Base-by-base conservation (phyloP, 23 tunicate species). In the Diplosoma virens region DNA sequence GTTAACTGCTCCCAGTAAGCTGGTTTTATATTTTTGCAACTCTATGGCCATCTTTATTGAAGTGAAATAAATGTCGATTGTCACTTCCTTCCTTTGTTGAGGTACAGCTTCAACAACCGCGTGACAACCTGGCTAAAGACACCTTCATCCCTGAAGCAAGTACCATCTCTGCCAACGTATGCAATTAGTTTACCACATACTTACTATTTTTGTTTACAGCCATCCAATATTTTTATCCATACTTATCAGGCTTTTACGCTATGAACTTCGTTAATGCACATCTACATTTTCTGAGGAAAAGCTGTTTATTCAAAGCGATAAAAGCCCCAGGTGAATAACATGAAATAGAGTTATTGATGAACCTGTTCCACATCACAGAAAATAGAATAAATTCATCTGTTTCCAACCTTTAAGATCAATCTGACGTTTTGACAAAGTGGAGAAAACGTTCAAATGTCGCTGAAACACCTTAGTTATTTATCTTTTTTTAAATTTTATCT, bases 251-350 rank as follows among this genome's bases (percentile, higher is more conserved):
- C n/a, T 63, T 63, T 29, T 34, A 63, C 20, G 70, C 70, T 36
- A 63, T 63, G 70, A 63, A 63, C 36, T 63, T 14, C 16, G 33
- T 29, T 26, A 29, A 63, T 63, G 36, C 11, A 29, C 35, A 63
- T 63, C 35, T 29, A 63, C 35, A 45, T 25, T 63, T 63, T 29
- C 35, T 63, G 4, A 35, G 36, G 16, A 63, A 63, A 30, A 63
- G 70, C 70, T 63, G 70, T 63, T 63, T 20, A 55, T 11, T 6
- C 30, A 29, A 16, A 63, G 36, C 20, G 37, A 63, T 29, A 20
- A 30, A 63, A 25, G 70, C 70, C 35, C 70, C 34, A 30, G 70
- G 70, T 25, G 14, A 26, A 20, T 63, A 63, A 63, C 70, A 63
- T 4, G 35, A 63, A 55, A 63, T 63, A 30, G 16, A 6, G 70